phyloP scores from a whole-genome alignment of 2,797 vertebrate genomes.

The Siniperca undulata region DNA sequence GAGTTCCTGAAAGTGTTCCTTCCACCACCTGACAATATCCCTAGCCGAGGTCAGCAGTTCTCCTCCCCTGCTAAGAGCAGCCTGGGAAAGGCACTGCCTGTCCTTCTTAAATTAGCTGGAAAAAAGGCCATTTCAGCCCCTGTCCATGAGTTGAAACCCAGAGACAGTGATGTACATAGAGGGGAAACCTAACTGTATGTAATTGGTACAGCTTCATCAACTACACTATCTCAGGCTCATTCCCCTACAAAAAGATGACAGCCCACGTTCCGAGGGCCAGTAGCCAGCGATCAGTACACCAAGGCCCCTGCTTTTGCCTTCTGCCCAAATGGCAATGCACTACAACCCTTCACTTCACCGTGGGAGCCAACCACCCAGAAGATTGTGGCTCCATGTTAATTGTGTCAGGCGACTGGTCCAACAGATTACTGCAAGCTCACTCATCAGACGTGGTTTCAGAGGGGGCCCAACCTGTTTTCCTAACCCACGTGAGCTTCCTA shows the following conservation, averaged over 20 bases:
- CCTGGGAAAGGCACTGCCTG: neutral
- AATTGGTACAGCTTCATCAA: neutral
- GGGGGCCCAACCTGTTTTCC: neutral
- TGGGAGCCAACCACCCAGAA: neutral
- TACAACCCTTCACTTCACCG: neutral
- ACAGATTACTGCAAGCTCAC: neutral
- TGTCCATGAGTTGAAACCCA: neutral
- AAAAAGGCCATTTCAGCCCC: neutral
- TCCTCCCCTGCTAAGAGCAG: neutral
- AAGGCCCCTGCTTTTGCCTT: neutral
- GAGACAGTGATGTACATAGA: neutral
- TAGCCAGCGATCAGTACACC: neutral
- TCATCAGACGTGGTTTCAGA: slow-evolving; percentile 1
- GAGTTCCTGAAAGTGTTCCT: neutral
- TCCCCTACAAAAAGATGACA: neutral
- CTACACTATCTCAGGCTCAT: neutral
- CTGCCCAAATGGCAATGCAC: too few species aligned
- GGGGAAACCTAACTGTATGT: too few species aligned
- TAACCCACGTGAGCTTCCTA: neutral
- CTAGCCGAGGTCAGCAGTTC: neutral
- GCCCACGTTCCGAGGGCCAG: neutral
- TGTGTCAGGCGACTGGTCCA: neutral
- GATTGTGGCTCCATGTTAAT: neutral
- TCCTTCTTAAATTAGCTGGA: neutral
- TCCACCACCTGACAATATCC: neutral